Evolutionary conservation across 2,797 vertebrate genomes (phyloP), one percentile per base, ranked within the genome.

Genomic region (Gadopsis bispinosus): DNA sequence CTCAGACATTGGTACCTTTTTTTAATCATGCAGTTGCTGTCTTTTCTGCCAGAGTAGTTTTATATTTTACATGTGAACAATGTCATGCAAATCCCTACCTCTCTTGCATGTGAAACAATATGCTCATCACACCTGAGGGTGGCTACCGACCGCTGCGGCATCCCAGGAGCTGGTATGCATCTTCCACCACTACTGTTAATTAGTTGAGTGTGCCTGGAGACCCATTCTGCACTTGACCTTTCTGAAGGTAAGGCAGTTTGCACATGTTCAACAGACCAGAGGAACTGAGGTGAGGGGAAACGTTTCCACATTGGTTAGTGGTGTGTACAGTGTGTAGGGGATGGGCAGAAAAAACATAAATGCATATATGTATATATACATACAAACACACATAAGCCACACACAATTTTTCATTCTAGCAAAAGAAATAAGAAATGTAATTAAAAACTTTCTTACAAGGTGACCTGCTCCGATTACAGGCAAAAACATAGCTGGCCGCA

Each of bases 201-300:
- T 94, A 94, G 93, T 77, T 69, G 69, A 83, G 66, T 83, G 88
- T 69, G 90, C 91, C 85, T 80, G 86, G 87, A 93, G 92, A 92
- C 88, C 86, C 77, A 84, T 84, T 93, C 90, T 92, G 88, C 84
- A 88, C 87, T 92, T 94, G 93, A 95, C 94, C 94, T 94, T 95
- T 94, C 73, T 84, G 92, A 93, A 91, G 88, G 93, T 90, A 91
- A 91, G 89, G 84, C 91, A 77, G 85, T 84, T 77, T 62, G 82
- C 67, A 78, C 81, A 84, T 94, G 94, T 91, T 93, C 86, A 89
- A 86, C 91, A 91, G 88, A 88, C 81, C 87, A 74, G 64, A 85
- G 83, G 85, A 91, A 92, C 93, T 88, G 81, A 92, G 87, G 85
- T 75, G 87, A 87, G 85, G 81, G 79, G 83, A 84, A 80, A 80